phyloP scores from a whole-genome alignment of 2,113 vertebrate genomes.

The Excalfactoria chinensis region DNA sequence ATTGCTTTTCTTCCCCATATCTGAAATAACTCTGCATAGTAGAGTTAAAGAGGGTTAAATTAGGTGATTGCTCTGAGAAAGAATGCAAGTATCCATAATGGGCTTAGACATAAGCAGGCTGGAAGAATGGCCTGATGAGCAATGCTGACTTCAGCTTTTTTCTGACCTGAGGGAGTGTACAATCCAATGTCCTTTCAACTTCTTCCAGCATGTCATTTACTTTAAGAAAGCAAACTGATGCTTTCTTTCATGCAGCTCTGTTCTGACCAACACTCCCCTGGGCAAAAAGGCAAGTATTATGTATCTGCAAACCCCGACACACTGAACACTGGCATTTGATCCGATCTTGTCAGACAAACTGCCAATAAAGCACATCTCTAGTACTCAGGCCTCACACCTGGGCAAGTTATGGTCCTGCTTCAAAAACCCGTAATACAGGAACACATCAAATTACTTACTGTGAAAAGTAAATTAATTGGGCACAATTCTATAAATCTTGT shows the following conservation, averaged over 20 bases:
- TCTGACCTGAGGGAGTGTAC: neutral
- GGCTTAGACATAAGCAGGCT: neutral
- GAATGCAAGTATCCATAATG: neutral
- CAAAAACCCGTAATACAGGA: neutral
- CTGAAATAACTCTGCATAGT: neutral
- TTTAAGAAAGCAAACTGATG: neutral
- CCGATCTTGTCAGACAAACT: neutral
- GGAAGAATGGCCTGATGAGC: neutral
- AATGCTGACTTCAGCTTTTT: neutral
- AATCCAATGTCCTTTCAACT: neutral
- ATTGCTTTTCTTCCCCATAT: neutral
- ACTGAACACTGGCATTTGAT: neutral
- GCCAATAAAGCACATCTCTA: neutral
- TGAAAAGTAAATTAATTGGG: neutral
- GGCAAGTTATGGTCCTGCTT: neutral
- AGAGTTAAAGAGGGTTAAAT: neutral
- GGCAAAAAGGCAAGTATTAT: neutral
- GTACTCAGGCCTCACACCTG: neutral
- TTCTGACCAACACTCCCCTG: neutral
- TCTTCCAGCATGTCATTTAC: neutral
- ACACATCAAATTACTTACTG: neutral
- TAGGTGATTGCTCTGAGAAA: neutral
- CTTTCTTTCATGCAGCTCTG: neutral
- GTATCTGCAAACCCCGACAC: neutral
- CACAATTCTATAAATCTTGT: neutral